phyloP scores from a whole-genome alignment of 2,888 invertebrate species.

The Sisyra nigra region DNA sequence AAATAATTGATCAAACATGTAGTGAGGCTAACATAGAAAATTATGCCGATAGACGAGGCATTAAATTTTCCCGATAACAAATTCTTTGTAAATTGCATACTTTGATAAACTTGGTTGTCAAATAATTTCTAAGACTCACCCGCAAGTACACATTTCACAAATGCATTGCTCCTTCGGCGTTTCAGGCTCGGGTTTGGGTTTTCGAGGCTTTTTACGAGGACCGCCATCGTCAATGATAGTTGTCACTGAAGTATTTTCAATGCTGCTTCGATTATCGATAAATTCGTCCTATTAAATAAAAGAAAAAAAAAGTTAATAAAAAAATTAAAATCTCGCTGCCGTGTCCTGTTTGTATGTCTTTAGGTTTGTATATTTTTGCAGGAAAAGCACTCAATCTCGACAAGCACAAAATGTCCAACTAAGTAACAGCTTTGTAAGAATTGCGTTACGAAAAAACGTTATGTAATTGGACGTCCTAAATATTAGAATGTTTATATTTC shows the following conservation, averaged over 20 bases:
- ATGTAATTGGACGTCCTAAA: too few relatives aligned
- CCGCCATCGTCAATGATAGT: not conserved
- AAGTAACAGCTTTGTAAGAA: too few relatives aligned
- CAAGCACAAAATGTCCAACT: too few relatives aligned
- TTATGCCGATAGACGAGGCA: not conserved
- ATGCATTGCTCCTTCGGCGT: slow-evolving; percentile 65
- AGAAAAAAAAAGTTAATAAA: slow-evolving; percentile 3
- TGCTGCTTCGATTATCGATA: not conserved
- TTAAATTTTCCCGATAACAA: not conserved
- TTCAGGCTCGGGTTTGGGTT: slow-evolving; percentile 19
- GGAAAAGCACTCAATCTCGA: too few relatives aligned
- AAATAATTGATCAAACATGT: not conserved
- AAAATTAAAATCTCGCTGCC: not conserved
- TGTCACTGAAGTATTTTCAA: not conserved
- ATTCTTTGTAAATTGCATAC: not conserved
- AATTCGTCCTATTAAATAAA: not conserved
- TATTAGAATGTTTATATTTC: too few relatives aligned
- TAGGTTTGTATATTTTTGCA: too few relatives aligned
- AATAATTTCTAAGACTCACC: too few relatives aligned
- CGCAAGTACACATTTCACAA: slow-evolving; percentile 81
- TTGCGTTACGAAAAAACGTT: too few relatives aligned
- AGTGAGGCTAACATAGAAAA: not conserved
- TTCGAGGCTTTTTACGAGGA: slow-evolving; percentile 2
- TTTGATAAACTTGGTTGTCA: not conserved
- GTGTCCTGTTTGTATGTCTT: too few relatives aligned